Percentiles rank a stretch among this genome's conserved stretches.
These are phyloP conservation scores for Condylostylus longicornis DNA, from an alignment of 1,140 invertebrate species.

Conservation along the genomic window DNA sequence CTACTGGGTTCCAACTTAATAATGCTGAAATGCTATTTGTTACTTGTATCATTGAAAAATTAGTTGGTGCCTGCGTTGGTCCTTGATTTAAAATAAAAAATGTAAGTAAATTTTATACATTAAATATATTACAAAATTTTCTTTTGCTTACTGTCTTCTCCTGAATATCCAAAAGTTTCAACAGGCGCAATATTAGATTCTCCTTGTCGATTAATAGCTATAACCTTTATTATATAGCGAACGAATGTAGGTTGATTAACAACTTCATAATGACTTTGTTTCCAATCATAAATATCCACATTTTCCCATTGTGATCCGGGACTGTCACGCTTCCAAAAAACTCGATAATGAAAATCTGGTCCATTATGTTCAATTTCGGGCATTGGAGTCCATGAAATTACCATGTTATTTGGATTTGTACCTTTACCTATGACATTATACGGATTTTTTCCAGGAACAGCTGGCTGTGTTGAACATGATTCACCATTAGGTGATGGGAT, in stretches of 20 bases:
- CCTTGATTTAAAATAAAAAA: slow-evolving; percentile 29
- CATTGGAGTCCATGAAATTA: slow-evolving; percentile 94
- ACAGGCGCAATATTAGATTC: slow-evolving; percentile 68
- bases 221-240: slow-evolving; percentile 80
- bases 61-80: slow-evolving; percentile 63
- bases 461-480: slow-evolving; percentile 72
- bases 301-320: slow-evolving; percentile 54
- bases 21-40: slow-evolving; percentile 58
- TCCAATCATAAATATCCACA: slow-evolving; percentile 66
- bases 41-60: slow-evolving; percentile 65
- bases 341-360: slow-evolving; percentile 78
- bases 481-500: slow-evolving; percentile 64
- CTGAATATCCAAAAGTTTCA: slow-evolving; percentile 81
- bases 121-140: slow-evolving; percentile 1
- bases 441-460: slow-evolving; percentile 87
- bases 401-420: slow-evolving; percentile 71
- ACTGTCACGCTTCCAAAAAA: slow-evolving; percentile 73
- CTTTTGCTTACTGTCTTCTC: slow-evolving; percentile 60
- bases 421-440: slow-evolving; percentile 86
- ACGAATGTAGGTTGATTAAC: slow-evolving; percentile 83
- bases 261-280: slow-evolving; percentile 45
- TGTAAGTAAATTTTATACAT: neutral
- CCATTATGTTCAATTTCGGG: slow-evolving; percentile 93
- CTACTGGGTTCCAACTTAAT: slow-evolving; percentile 71
- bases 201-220: slow-evolving; percentile 80